These are phyloP conservation scores for Trachurus trachurus DNA, from an alignment of 2,797 vertebrate genomes.

Conservation along the genomic window DNA sequence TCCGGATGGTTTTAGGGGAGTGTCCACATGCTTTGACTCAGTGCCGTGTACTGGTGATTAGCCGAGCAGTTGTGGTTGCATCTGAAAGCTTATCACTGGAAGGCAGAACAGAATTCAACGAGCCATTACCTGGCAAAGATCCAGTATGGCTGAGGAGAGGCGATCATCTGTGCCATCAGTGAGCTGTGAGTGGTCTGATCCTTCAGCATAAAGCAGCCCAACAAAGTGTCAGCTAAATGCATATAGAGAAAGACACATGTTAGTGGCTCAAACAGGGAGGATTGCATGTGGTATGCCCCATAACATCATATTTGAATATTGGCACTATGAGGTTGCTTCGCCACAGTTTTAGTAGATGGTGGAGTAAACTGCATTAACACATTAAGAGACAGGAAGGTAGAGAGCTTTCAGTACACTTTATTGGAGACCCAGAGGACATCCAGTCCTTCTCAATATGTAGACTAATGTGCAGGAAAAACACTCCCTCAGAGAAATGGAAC, in stretches of 20 bases:
- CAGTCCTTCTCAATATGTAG: constrained; percentile 26
- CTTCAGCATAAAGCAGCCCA: background rate
- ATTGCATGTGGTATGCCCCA: background rate
- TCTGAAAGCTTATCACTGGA: constrained; percentile 9
- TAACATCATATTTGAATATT: background rate
- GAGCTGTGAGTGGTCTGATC: background rate
- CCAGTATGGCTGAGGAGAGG: constrained; percentile 5
- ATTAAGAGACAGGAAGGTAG: constrained; percentile 11
- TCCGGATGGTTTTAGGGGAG: background rate
- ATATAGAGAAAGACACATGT: background rate
- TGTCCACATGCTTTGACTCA: background rate
- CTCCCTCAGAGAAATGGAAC: background rate
- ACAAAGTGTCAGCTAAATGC: constrained; percentile 1
- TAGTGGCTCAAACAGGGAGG: no score
- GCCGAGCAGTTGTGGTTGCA: constrained; percentile 2
- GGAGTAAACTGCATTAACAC: constrained; percentile 3
- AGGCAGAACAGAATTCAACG: background rate
- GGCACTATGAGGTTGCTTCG: background rate
- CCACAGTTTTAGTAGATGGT: constrained; percentile 7
- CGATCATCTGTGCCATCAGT: background rate
- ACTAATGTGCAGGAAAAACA: constrained; percentile 25
- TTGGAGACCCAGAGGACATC: constrained; percentile 25
- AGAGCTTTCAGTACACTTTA: constrained; percentile 11
- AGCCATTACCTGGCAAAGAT: background rate
- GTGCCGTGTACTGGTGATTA: background rate